Evolutionary conservation across 2,888 invertebrate genomes (phyloP).

Genomic region (Heliconius aoede): DNA sequence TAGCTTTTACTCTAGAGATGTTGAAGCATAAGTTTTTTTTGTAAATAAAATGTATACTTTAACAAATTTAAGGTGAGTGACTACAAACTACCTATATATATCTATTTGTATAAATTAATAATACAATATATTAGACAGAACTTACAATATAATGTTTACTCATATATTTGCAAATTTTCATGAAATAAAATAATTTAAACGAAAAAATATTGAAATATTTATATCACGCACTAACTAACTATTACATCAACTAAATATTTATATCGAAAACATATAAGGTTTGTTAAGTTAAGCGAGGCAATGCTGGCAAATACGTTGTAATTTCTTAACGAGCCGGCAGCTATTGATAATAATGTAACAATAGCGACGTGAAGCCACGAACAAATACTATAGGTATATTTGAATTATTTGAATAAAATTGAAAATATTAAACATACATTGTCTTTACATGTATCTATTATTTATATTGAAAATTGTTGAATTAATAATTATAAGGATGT

Average conservation of each 20-base stretch:
- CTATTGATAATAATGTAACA: background rate
- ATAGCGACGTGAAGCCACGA: too few species aligned
- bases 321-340: background rate
- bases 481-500: too few species aligned
- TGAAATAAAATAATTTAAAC: background rate
- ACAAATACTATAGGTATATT: background rate
- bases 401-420: too few species aligned
- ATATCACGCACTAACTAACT: background rate
- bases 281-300: background rate
- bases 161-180: background rate
- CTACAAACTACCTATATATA: background rate
- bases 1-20: constrained; percentile 6
- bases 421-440: too few species aligned
- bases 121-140: background rate
- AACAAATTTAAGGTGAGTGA: background rate
- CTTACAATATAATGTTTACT: background rate
- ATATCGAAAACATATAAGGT: too few species aligned
- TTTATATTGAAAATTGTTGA: too few species aligned
- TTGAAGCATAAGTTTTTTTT: background rate
- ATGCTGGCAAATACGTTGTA: background rate
- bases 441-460: too few species aligned
- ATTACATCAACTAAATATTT: too few species aligned
- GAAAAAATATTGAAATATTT: background rate
- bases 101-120: too few species aligned
- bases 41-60: background rate